Evolutionary conservation across 2,113 vertebrate species (phyloP).

Genomic region (Laterallus jamaicensis): DNA sequence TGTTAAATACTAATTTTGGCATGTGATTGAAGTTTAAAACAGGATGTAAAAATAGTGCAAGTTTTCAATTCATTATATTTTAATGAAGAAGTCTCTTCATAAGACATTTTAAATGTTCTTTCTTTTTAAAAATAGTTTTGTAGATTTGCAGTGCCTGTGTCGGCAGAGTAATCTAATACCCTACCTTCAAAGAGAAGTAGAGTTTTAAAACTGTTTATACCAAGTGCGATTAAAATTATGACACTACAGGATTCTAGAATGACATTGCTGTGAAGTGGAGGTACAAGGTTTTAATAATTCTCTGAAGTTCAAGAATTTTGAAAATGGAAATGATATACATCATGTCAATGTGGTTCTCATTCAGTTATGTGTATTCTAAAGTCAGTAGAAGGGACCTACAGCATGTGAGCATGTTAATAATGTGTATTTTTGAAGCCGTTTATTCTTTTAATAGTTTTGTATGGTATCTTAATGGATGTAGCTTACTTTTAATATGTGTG

Average conservation of each 20-base stretch:
- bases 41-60: slow-evolving; percentile 13
- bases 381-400: slow-evolving; percentile 35
- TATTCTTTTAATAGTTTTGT: slow-evolving; percentile 53
- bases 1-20: not conserved
- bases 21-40: slow-evolving; percentile 35
- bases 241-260: slow-evolving; percentile 51
- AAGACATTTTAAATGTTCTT: slow-evolving; percentile 47
- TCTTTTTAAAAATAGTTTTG: slow-evolving; percentile 45
- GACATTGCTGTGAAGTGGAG: slow-evolving; percentile 39
- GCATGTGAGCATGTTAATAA: slow-evolving; percentile 19
- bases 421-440: slow-evolving; percentile 26
- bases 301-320: slow-evolving; percentile 53
- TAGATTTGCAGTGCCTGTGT: slow-evolving; percentile 40
- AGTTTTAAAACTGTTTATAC: slow-evolving; percentile 64
- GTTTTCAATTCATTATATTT: slow-evolving; percentile 9
- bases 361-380: slow-evolving; percentile 31
- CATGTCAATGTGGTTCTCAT: slow-evolving; percentile 29
- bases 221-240: slow-evolving; percentile 55
- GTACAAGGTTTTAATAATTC: slow-evolving; percentile 56
- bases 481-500: slow-evolving; percentile 53
- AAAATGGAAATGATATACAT: slow-evolving; percentile 29
- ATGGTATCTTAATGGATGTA: slow-evolving; percentile 35
- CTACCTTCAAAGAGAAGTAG: slow-evolving; percentile 64
- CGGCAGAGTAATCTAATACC: slow-evolving; percentile 50
- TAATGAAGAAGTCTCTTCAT: slow-evolving; percentile 14